Base-by-base conservation (phyloP, 2,888 invertebrate species). In the Druceiella hillmani region DNA sequence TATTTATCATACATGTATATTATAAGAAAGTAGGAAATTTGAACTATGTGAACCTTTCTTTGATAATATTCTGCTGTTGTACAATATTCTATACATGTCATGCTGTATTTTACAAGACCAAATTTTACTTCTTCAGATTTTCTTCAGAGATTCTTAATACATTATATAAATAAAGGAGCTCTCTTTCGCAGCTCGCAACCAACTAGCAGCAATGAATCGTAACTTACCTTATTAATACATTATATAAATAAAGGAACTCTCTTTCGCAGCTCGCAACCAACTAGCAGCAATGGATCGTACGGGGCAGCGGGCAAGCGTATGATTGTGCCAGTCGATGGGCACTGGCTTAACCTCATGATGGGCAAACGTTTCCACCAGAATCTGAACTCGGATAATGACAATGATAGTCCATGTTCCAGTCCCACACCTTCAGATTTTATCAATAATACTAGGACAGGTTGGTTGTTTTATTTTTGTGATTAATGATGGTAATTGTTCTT, bases 321-420 rank as follows among this genome's bases (percentile, higher is more conserved):
- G 71, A 71, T 75, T 40, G 72, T 77, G 17, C 72, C 73, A 2
- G 65, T 73, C 3, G 77, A 78, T 52, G 63, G 68, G 13, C 71
- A 74, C 55, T 77, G 78, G 77, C 56, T 74, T 40, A 75, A 74
- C 48, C 56, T 78, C 24, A 78, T 79, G 78, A 76, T 74, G 72
- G 79, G 79, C 33, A 71, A 74, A 46, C 64, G 75, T 29, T 79
- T 79, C 58, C 70, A 71, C 43, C 67, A 69, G 52, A 70, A 66
- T 50, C 60, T 68, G 33, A 67, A 63, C 46, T 69, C 64, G 2
- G 69, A 70, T 45, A 67, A 66, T 2, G 67, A 69, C 51, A 70
- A 70, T 6, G 72, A 72, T 54, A 72, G 72, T 43, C 68, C 68
- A 50, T 67, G 70, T 24, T 75, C 78, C 28, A 76, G 77, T 61